Evolutionary conservation across 2,888 invertebrate species (phyloP).

Genomic region (Lochmaea crataegi): DNA sequence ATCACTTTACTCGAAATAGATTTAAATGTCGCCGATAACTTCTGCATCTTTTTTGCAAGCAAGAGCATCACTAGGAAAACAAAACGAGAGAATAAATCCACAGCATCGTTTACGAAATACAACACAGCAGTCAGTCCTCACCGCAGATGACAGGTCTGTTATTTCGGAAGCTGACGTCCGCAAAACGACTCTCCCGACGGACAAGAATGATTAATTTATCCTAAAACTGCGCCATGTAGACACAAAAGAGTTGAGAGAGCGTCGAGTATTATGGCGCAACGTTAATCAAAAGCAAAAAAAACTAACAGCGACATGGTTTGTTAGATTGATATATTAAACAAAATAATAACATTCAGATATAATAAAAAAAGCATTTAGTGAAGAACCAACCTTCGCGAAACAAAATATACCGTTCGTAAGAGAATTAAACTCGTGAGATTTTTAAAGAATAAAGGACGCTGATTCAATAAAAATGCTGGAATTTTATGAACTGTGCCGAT

Average conservation of each 20-base stretch:
- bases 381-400: too few species aligned
- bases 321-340: conserved; percentile 10
- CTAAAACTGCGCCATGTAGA: conserved; percentile 28
- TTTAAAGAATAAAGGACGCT: too few species aligned
- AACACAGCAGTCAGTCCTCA: conserved; percentile 23
- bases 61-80: conserved; percentile 20
- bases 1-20: conserved; percentile 25
- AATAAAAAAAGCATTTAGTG: neutral
- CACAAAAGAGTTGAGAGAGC: conserved; percentile 24
- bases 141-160: conserved; percentile 33
- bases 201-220: conserved; percentile 32
- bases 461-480: too few species aligned
- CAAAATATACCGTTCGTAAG: too few species aligned
- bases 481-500: too few species aligned
- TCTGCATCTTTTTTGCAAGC: conserved; percentile 19
- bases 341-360: neutral
- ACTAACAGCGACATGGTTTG: conserved; percentile 7
- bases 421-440: neutral
- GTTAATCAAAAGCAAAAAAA: neutral
- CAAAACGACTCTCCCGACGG: conserved; percentile 16
- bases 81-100: conserved; percentile 24
- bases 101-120: conserved; percentile 29
- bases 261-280: conserved; percentile 3
- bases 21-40: conserved; percentile 22
- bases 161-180: conserved; percentile 25